phyloP scores from a whole-genome alignment of 2,797 vertebrate species.

The Lepus townsendii region DNA sequence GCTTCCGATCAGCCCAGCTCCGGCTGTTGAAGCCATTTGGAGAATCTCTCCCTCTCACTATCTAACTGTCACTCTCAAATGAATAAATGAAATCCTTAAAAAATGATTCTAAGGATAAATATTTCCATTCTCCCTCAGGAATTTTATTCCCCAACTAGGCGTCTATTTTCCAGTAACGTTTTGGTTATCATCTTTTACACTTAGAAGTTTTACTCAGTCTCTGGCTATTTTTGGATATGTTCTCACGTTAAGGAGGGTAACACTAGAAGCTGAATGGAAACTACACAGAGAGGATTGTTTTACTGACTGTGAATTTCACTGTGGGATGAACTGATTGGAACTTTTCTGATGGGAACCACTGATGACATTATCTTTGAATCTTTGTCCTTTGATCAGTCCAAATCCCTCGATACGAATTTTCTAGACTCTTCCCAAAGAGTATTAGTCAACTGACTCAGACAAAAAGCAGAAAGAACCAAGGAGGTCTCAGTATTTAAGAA shows the following conservation, averaged over 20 bases:
- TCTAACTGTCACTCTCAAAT: no score
- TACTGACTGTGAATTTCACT: background rate
- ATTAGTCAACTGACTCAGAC: background rate
- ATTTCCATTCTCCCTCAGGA: no score
- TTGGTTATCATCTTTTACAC: background rate
- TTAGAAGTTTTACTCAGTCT: background rate
- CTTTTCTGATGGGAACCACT: background rate
- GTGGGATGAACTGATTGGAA: background rate
- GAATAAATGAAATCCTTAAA: no score
- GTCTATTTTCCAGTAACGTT: background rate
- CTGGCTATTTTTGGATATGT: background rate
- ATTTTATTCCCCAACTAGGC: no score
- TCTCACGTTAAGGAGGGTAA: background rate
- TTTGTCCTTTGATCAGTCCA: background rate
- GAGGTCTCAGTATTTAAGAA: background rate
- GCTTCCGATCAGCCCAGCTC: no score
- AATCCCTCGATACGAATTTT: background rate
- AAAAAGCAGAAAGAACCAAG: background rate
- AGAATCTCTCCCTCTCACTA: no score
- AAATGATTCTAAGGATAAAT: no score
- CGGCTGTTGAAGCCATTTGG: no score
- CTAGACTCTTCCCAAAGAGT: background rate
- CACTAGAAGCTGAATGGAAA: background rate
- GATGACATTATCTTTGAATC: background rate
- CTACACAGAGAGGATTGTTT: no score